A percentile compares a stretch with the other conserved stretches of the same genome.
These are phyloP conservation scores for Carcinoscorpius rotundicauda DNA, from an alignment of 1,140 invertebrate genomes.

Conservation along the genomic window DNA sequence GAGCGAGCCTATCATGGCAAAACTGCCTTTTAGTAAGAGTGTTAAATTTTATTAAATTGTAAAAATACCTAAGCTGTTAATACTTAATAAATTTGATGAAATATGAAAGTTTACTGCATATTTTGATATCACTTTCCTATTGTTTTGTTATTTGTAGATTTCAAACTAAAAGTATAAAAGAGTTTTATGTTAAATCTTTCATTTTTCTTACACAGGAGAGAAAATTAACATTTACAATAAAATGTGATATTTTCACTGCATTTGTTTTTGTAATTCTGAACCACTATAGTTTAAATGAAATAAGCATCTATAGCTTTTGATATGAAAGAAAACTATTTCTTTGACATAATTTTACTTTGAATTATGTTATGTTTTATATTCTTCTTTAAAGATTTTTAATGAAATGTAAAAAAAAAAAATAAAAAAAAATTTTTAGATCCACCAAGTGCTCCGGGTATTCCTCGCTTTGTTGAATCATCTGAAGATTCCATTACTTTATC, in stretches of 20 bases:
- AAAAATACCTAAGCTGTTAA: background rate
- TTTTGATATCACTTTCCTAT: background rate
- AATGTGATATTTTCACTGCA: no score
- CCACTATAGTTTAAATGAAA: no score
- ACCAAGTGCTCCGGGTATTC: slow-evolving; percentile 77
- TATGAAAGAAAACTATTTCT: background rate
- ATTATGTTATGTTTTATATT: background rate
- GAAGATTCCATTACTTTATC: slow-evolving; percentile 90
- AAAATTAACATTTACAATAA: no score
- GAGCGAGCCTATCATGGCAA: slow-evolving; percentile 77
- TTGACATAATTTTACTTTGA: background rate
- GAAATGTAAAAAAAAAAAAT: background rate
- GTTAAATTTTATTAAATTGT: no score
- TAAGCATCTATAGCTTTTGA: no score
- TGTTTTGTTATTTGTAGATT: background rate
- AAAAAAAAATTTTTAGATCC: slow-evolving; percentile 45
- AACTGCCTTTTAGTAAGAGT: slow-evolving; percentile 70
- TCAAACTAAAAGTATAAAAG: background rate
- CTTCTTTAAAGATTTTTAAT: background rate
- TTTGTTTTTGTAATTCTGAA: no score
- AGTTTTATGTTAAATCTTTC: background rate
- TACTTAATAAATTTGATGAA: background rate
- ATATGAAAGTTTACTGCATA: background rate
- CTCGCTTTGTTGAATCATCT: slow-evolving; percentile 69
- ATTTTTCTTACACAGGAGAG: no score